A percentile compares a stretch with the other conserved stretches of the same genome.
Conservation (phyloP, 2,797 vertebrate genomes). For the Bradypodion pumilum region DNA sequence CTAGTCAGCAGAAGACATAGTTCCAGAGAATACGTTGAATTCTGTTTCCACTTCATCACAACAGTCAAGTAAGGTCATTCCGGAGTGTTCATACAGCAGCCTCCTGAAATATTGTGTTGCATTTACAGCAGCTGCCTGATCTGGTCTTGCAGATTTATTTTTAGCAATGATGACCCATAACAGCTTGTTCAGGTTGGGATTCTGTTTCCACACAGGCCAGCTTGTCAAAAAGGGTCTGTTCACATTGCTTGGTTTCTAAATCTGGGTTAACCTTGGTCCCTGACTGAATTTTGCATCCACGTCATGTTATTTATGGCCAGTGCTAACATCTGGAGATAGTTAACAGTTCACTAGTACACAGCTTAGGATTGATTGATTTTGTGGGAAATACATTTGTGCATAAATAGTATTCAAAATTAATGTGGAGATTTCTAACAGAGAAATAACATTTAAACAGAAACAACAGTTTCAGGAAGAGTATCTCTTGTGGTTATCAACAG, state of each 20-base stretch:
- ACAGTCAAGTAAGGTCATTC: background rate
- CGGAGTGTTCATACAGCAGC: background rate
- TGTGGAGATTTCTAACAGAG: too few relatives aligned
- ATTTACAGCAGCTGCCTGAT: background rate
- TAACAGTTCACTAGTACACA: background rate
- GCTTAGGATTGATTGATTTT: background rate
- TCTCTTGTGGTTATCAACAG: too few relatives aligned
- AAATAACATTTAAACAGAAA: too few relatives aligned
- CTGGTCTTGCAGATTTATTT: constrained; percentile 2
- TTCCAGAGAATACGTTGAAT: background rate
- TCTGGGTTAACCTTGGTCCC: background rate
- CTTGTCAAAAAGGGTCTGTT: background rate
- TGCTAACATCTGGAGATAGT: background rate
- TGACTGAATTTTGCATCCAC: background rate
- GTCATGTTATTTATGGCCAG: background rate
- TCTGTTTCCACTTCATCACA: background rate
- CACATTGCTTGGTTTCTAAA: background rate
- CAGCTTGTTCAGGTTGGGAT: background rate
- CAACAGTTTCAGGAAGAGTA: too few relatives aligned
- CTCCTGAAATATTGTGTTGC: background rate
- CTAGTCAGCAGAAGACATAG: background rate
- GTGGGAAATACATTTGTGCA: too few relatives aligned
- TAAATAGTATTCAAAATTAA: too few relatives aligned
- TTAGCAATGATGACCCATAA: background rate
- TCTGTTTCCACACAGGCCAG: background rate